Conservation (phyloP, 2,797 vertebrate genomes). For the Melanotaenia boesemani region DNA sequence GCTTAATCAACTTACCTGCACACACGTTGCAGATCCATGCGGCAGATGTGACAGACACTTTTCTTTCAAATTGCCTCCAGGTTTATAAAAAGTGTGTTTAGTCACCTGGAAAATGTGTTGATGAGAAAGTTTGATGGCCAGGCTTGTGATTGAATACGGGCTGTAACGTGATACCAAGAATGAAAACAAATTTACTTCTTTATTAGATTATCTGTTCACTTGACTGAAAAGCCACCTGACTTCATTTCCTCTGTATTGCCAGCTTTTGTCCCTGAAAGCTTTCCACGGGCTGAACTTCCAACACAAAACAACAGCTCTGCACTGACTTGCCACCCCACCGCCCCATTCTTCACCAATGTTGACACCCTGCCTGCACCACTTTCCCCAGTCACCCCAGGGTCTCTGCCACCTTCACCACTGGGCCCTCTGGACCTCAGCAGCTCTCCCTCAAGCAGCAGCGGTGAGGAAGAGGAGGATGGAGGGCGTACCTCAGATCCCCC, state of each 20-base stretch:
- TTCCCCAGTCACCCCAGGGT: slow-evolving; percentile 68
- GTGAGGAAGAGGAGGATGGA: slow-evolving; percentile 91
- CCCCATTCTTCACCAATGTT: slow-evolving; percentile 82
- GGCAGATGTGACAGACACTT: neutral
- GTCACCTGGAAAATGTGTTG: slow-evolving; percentile 29
- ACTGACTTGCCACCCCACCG: slow-evolving; percentile 82
- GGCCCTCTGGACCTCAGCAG: slow-evolving; percentile 90
- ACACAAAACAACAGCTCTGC: slow-evolving; percentile 82
- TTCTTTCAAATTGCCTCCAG: slow-evolving; percentile 8
- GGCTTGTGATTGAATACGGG: slow-evolving; percentile 25
- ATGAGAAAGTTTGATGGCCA: slow-evolving; percentile 12
- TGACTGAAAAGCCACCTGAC: slow-evolving; percentile 52
- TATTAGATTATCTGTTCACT: slow-evolving; percentile 62
- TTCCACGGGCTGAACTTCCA: slow-evolving; percentile 85
- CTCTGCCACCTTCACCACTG: slow-evolving; percentile 69
- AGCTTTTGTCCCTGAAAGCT: slow-evolving; percentile 87
- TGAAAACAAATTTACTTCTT: slow-evolving; percentile 67
- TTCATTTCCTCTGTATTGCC: slow-evolving; percentile 49
- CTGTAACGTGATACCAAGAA: slow-evolving; percentile 63
- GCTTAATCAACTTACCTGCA: neutral
- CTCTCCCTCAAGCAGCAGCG: slow-evolving; percentile 83
- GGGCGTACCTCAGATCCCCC: slow-evolving; percentile 90
- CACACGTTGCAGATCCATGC: slow-evolving; percentile 1
- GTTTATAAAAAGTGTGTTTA: neutral
- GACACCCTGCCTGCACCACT: slow-evolving; percentile 81